Base-by-base conservation (phyloP, 2,113 vertebrate genomes). In the Stictonetta naevosa region DNA sequence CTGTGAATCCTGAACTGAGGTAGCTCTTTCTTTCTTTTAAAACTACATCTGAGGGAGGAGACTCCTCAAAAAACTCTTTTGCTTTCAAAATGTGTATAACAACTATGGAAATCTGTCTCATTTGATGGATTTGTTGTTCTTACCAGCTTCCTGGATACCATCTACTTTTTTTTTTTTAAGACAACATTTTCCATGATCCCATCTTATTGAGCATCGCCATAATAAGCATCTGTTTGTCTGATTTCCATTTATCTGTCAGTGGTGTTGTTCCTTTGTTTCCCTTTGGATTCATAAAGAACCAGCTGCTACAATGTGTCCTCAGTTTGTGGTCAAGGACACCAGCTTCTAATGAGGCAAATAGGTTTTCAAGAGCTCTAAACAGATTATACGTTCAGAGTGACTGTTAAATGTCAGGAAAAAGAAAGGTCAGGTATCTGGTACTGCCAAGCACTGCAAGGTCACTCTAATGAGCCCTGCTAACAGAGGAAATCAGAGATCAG, bases 341-440 rank as follows among this genome's bases (percentile, higher is more conserved):
- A 80, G 34, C 46, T 80, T 92, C 74, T 25, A 69, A 53, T 34
- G 38, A 82, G 62, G 40, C 69, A 97, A 96, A 94, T 6, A 92
- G 60, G 18, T 94, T 96, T 92, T 75, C 74, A 88, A 4, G 3
- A 80, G 26, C n/a, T 86, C 44, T 95, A 86, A 95, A 91, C 31
- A 81, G 44, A 90, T 91, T 89, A 75, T 55, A 69, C 63, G 52
- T 83, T 62, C 79, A 64, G 40, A 93, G 69, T 76, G 53, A 83
- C 36, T 63, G 34, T 62, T 59, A 94, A 92, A 92, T 83, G 25
- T 90, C 85, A 66, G 28, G 22, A 12, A 48, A 60, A 63, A 63
- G 77, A 80, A 86, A 74, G n/a, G 34, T 73, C 75, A 64, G 20
- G 11, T 92, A 60, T 73, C n/a, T 83, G n/a, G 50, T 81, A 48